A percentile compares a stretch with the other conserved stretches of the same genome.
These are phyloP conservation scores for Eubasilissa splendida DNA, from an alignment of 2,888 invertebrate species.

Conservation along the genomic window DNA sequence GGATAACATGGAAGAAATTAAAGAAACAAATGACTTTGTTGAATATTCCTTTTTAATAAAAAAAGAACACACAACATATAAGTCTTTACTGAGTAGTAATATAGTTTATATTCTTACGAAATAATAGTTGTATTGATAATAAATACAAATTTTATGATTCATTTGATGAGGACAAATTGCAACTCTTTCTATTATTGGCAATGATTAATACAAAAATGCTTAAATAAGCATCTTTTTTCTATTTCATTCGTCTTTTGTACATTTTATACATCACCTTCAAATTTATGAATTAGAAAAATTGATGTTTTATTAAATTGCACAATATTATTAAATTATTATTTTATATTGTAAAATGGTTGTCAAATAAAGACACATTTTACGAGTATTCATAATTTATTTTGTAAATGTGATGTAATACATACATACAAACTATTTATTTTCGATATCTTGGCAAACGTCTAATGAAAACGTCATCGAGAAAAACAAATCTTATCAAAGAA, in stretches of 20 bases:
- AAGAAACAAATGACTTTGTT: conserved; percentile 18
- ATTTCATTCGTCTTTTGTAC: background rate
- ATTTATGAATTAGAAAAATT: background rate
- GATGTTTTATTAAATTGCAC: conserved; percentile 12
- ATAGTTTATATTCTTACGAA: conserved; percentile 48
- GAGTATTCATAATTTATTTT: background rate
- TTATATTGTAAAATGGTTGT: background rate
- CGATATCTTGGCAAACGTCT: background rate
- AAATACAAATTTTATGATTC: conserved; percentile 27
- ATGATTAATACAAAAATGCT: conserved; percentile 21
- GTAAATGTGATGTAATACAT: background rate
- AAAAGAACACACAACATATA: conserved; percentile 51
- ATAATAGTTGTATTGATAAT: conserved; percentile 35
- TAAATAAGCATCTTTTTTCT: background rate
- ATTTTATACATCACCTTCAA: background rate
- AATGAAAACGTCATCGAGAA: background rate
- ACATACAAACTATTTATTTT: background rate
- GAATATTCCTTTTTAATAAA: conserved; percentile 52
- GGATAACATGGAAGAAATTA: conserved; percentile 8
- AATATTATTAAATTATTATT: background rate
- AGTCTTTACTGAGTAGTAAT: conserved; percentile 50
- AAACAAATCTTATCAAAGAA: background rate
- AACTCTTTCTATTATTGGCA: conserved; percentile 19
- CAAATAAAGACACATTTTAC: background rate
- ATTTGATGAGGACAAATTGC: background rate